Evolutionary conservation across 2,113 vertebrate genomes (phyloP).

Genomic region (Bufo bufo): DNA sequence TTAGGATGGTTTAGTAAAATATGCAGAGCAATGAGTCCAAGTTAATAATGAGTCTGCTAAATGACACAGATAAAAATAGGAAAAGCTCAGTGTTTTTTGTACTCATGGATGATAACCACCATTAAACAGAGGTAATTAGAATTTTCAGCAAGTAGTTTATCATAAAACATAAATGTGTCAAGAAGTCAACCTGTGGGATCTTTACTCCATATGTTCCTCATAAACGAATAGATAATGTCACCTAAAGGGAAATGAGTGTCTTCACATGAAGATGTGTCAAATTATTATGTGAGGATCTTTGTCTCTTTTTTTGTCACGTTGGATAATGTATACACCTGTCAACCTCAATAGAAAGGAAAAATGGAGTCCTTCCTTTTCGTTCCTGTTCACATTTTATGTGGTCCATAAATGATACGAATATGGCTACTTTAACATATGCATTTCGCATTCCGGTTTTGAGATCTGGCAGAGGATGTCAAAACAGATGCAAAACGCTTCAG

Average conservation of each 20-base stretch:
- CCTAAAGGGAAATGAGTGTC: slow-evolving; percentile 18
- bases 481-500: too few species aligned
- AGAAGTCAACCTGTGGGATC: slow-evolving; percentile 38
- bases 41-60: slow-evolving; percentile 19
- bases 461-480: too few species aligned
- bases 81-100: not conserved
- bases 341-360: not conserved
- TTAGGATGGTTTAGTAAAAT: not conserved
- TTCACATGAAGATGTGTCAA: slow-evolving; percentile 18
- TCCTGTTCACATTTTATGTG: not conserved
- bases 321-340: not conserved
- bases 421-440: too few species aligned
- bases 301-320: not conserved
- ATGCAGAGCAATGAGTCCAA: not conserved
- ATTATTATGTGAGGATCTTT: not conserved
- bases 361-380: not conserved
- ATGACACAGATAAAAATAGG: slow-evolving; percentile 5
- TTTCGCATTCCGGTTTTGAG: too few species aligned
- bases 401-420: too few species aligned
- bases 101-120: slow-evolving; percentile 10
- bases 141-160: slow-evolving; percentile 42
- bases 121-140: slow-evolving; percentile 32
- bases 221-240: slow-evolving; percentile 32
- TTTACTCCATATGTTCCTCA: slow-evolving; percentile 34
- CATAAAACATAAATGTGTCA: slow-evolving; percentile 34